Conservation (phyloP, 2,797 vertebrate species). For the Anolis apletophallus region DNA sequence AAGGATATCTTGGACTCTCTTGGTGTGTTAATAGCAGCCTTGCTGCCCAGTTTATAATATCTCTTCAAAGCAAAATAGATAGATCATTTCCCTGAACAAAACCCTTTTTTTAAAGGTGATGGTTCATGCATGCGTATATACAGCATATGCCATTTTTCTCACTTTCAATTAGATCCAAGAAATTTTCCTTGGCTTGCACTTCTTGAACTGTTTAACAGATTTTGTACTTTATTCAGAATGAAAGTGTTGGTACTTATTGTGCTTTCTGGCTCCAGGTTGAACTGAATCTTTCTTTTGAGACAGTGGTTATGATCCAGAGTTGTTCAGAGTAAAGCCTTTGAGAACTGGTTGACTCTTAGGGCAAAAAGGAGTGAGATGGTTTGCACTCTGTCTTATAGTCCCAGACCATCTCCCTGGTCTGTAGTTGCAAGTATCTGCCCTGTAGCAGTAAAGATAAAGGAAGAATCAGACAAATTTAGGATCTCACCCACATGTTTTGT, state of each 20-base stretch:
- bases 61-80: neutral
- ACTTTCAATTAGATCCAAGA: neutral
- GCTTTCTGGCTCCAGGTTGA: neutral
- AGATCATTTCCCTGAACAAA: conserved; percentile 13
- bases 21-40: conserved; percentile 80
- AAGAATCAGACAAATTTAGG: neutral
- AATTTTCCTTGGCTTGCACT: neutral
- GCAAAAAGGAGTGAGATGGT: neutral
- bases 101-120: neutral
- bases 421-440: neutral
- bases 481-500: too few species aligned
- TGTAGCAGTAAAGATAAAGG: neutral
- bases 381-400: neutral
- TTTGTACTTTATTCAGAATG: neutral
- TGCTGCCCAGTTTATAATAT: conserved; percentile 17
- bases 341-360: neutral
- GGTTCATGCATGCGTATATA: neutral
- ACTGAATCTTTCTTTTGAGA: neutral
- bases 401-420: neutral
- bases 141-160: neutral
- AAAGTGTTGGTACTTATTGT: neutral
- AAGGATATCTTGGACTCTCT: conserved; percentile 97
- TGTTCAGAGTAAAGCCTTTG: neutral
- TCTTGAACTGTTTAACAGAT: neutral
- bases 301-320: neutral